Evolutionary conservation across 2,113 vertebrate genomes (phyloP), one percentile per base, ranked within the genome.

Genomic region (Stegostoma tigrinum): DNA sequence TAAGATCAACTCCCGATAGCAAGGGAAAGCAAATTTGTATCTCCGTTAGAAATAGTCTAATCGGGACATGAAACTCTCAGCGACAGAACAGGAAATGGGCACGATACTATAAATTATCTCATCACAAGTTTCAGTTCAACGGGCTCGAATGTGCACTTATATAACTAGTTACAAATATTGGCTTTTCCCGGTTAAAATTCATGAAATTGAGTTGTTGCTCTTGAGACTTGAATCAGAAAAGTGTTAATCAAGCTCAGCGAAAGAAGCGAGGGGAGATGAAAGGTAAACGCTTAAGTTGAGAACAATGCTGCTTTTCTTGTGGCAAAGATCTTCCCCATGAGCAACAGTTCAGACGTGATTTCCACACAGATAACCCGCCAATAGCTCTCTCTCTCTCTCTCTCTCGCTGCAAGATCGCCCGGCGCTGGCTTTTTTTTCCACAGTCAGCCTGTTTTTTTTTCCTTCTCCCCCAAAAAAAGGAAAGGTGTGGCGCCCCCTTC

Each of bases 311-410:
- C 93, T 95, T 95, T 95, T 95, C 93, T 95, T 95, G 67, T 48
- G 38, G 93, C 66, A 42, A 42, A 95, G 93, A 95, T 95, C 93
- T 95, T 95, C 93, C 67, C 93, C 93, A 72, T 95, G 67, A 95
- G 93, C 93, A 94, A 94, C 93, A 70, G 93, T 95, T 95, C 66
- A 95, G 93, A 95, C 93, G 93, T 95, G 93, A 95, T 95, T 95
- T 68, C 89, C 89, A 93, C 89, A 93, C 89, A 38, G 89, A 93
- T 93, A 66, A 66, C 89, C 89, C 89, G 89, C 89, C 89, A 93
- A 38, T 61, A 93, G 89, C 61, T 93, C n/a, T 38, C 89, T 66
- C 72, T 75, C 27, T 75, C 55, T 48, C 45, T 87, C 34, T 17
- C 87, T 61, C 64, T 10, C 68, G 17, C 89, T 66, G 89, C 89